Percentiles rank a stretch among this genome's conserved stretches.
Evolutionary conservation across 2,888 invertebrate species (phyloP).

Genomic region (Dascillus cervinus): DNA sequence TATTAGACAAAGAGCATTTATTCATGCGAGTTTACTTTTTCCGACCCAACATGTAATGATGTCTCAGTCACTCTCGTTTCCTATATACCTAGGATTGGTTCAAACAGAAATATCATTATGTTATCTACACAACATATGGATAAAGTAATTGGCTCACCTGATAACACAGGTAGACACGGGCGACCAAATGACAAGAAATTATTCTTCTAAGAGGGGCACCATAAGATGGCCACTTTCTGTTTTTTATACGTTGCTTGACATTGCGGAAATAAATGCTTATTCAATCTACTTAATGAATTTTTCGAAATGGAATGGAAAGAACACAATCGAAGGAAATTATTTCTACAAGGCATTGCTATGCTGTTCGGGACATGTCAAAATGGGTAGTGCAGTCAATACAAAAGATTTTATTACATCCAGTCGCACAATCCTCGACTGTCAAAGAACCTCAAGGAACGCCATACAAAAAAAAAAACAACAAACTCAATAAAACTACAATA

Average conservation of each 20-base stretch:
- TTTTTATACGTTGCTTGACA: slow-evolving; percentile 1
- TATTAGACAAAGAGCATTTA: neutral
- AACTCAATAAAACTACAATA: too few relatives aligned
- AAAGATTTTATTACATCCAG: slow-evolving; percentile 1
- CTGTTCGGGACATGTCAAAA: neutral
- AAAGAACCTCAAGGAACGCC: too few relatives aligned
- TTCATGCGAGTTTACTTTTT: neutral
- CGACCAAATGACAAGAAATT: slow-evolving; percentile 1
- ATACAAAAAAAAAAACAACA: too few relatives aligned
- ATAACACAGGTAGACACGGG: slow-evolving; percentile 1
- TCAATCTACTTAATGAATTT: too few relatives aligned
- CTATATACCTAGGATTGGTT: neutral
- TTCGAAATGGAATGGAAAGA: neutral
- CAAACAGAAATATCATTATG: neutral
- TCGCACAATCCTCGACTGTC: too few relatives aligned
- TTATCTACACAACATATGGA: slow-evolving; percentile 1
- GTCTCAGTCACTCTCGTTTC: slow-evolving; percentile 1
- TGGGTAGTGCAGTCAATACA: neutral
- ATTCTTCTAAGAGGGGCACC: neutral
- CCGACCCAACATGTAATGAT: neutral
- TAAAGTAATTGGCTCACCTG: neutral
- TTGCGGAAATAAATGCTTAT: slow-evolving; percentile 1
- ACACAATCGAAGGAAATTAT: neutral
- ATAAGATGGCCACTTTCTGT: slow-evolving; percentile 1
- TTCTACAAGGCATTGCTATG: neutral